Evolutionary conservation across 2,113 vertebrate species (phyloP), one percentile per base, ranked within the genome.

Genomic region (Protobothrops flavoviridis): DNA sequence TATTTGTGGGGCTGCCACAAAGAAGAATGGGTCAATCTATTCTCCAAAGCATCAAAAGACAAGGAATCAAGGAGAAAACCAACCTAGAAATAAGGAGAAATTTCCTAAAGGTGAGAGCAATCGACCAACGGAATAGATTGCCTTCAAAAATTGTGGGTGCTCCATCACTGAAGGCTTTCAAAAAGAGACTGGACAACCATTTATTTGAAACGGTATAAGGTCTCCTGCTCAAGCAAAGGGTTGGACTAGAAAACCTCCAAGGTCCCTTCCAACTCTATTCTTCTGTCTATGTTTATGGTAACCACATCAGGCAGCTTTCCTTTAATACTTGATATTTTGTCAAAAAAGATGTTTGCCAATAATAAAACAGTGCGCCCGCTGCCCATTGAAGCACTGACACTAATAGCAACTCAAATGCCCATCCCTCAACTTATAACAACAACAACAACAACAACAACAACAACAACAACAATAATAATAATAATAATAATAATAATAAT

Each of bases 151-250:
- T 64, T 64, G 61, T 64, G 61, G 26, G 26, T 13, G 26, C 29
- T 64, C 11, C 29, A 13, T n/a, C 11, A 5, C 29, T 64, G 61
- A 3, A n/a, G 29, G 23, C 23, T 59, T 26, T 59, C 57, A 59
- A 59, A 8, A 24, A 59, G 23, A 59, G 57, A 50, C 57, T 24
- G 57, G 57, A 24, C 2, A 8, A 2, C 21, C 56, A 59, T 29
- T 12, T 64, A 4, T 13, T 2, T 1, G 3, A n/a, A 64, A 64
- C 1, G 1, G 7, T 1, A 11, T 29, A 64, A 4, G 10, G 2
- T n/a, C 26, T n/a, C 26, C 59, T 61, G 59, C 59, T 64, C 0
- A 3, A 29, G 26, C 26, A 29, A 29, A 29, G 3, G 4, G 10
- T 12, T 69, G 29, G 61, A 69, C 1, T 13, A 69, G 61, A 69